A percentile compares a stretch with the other conserved stretches of the same genome.
phyloP scores from a whole-genome alignment of 2,113 vertebrate genomes.

The Gambusia holbrooki region DNA sequence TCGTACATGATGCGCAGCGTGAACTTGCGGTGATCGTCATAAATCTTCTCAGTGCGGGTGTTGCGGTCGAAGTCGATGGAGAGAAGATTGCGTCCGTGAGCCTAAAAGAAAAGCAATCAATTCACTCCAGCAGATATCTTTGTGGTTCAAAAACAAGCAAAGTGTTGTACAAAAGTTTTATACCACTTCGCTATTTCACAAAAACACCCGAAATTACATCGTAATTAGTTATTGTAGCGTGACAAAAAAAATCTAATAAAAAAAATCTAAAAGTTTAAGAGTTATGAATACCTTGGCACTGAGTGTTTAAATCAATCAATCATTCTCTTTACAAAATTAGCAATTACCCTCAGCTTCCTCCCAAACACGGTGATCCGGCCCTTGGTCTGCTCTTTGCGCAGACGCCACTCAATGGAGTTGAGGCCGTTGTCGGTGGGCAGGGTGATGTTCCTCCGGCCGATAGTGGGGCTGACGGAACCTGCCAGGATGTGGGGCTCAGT shows the following conservation, averaged over 20 bases:
- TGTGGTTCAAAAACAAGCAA: not conserved
- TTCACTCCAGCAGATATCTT: not conserved
- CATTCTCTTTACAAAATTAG: not conserved
- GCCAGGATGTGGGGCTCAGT: conserved; percentile 97
- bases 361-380: conserved; percentile 98
- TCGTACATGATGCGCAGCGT: conserved; percentile 97
- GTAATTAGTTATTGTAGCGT: not conserved
- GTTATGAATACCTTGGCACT: no score
- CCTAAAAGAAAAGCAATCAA: conserved; percentile 71
- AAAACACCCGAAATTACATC: not conserved
- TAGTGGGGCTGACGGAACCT: conserved; percentile 95
- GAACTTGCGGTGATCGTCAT: conserved; percentile 98
- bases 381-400: conserved; percentile 97
- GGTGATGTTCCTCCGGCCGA: conserved; percentile 96
- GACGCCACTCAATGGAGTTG: conserved; percentile 98
- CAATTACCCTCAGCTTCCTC: conserved; percentile 95
- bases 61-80: conserved; percentile 98
- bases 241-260: not conserved
- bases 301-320: not conserved
- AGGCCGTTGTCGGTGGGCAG: conserved; percentile 97
- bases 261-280: no score
- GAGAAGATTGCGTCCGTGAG: conserved; percentile 94
- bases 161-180: not conserved
- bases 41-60: conserved; percentile 98
- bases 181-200: not conserved